phyloP scores from a whole-genome alignment of 1,140 invertebrate genomes.

The Apis laboriosa region DNA sequence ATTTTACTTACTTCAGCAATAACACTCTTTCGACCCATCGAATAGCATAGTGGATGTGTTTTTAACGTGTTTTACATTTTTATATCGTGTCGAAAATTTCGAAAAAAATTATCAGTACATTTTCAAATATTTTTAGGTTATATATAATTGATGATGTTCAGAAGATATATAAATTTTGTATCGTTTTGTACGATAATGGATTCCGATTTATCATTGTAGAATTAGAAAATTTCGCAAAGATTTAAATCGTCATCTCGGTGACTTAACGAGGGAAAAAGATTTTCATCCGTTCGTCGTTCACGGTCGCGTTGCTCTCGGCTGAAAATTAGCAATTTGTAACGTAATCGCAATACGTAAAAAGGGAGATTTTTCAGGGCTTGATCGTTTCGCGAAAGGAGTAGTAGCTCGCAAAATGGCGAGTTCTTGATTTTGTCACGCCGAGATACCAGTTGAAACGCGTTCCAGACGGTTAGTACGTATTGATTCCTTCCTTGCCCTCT shows the following conservation, averaged over 20 bases:
- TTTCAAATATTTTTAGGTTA: too few species aligned
- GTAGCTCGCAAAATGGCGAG: neutral
- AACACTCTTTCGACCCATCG: too few species aligned
- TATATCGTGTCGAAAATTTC: too few species aligned
- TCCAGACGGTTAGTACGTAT: conserved; percentile 68
- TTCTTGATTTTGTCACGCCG: conserved; percentile 44
- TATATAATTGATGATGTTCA: too few species aligned
- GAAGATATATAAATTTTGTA: too few species aligned
- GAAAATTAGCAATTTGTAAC: conserved; percentile 14
- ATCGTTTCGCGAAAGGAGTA: neutral
- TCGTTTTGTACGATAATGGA: too few species aligned
- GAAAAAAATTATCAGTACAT: too few species aligned
- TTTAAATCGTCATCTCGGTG: neutral
- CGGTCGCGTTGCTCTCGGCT: neutral
- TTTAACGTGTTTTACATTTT: too few species aligned
- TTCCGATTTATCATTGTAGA: too few species aligned
- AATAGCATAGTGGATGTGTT: too few species aligned
- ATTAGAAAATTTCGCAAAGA: neutral
- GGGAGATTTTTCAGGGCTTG: neutral
- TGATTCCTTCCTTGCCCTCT: conserved; percentile 60
- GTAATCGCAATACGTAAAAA: neutral
- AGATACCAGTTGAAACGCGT: conserved; percentile 58
- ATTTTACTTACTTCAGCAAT: neutral
- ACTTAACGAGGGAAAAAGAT: neutral
- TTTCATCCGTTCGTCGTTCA: neutral